Evolutionary conservation across 2,797 vertebrate genomes (phyloP), one percentile per base, ranked within the genome.

Genomic region (Buphagus erythrorhynchus): DNA sequence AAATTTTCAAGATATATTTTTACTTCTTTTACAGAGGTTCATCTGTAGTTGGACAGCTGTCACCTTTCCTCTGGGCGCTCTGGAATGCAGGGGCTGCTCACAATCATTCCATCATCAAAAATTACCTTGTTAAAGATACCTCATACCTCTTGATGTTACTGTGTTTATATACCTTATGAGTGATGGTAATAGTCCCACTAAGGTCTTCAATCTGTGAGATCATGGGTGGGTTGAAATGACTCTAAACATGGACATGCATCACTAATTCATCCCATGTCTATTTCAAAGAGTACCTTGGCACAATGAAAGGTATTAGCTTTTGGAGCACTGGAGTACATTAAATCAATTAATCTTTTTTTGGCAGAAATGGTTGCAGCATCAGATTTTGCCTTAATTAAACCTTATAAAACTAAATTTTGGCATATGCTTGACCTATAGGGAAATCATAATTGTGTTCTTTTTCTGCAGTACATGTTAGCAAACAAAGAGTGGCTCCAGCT

Each of bases 371-470:
- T 35, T 93, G 58, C 52, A 88, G n/a, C 74, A 71, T 79, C 55
- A 85, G 52, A 67, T 92, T 96, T 94, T 93, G 29, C 52, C 52
- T 93, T 87, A 36, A 74, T 76, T 94, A 89, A 93, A 54, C 25
- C 5, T 66, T 68, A 43, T 83, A 73, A 92, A 87, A 79, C 48
- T 85, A 65, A 92, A 74, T 22, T 43, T 77, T 87, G 61, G 49
- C 71, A 80, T 86, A 36, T 45, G 33, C 42, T 77, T 77, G 57
- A 85, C 46, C 28, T 85, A 11, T 24, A 65, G 67, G 52, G 65
- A 92, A 88, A 81, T 57, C 19, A 43, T 52, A 82, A 77, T 79
- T 63, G 4, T 63, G 16, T 52, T 88, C 31, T 61, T 77, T 93
- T 59, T 93, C 86, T 51, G 52, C 59, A 86, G 24, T 51, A 29